Evolutionary conservation across 2,888 invertebrate genomes (phyloP), one percentile per base, ranked within the genome.

Genomic region (Podabrus alpinus): DNA sequence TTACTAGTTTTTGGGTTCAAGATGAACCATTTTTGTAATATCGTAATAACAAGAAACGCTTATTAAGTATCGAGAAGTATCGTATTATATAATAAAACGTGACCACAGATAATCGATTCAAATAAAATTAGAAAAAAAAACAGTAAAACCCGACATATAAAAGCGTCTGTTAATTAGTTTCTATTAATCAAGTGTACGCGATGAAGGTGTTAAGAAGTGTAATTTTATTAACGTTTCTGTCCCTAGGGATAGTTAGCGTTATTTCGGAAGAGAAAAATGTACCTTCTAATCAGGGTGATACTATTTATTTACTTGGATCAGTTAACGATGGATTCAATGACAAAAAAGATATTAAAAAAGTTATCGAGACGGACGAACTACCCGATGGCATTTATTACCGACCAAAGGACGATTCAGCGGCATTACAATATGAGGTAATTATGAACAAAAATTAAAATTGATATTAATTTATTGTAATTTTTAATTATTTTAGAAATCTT

Each of bases 371-470:
- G 24, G 81, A 83, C 19, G 85, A 84, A 21, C 69, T 80, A 15
- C 81, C 81, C 10, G 86, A 86, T 82, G 86, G 86, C n/a, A 82
- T 86, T 60, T 86, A 86, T 78, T 86, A 85, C 79, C 81, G 83
- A 71, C 85, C 86, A 13, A 83, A 79, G 59, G 78, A 81, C 75
- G 85, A 84, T 10, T 72, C 82, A 76, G 81, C 84, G 1, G 10
- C 69, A 15, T 24, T 45, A 16, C 13, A 17, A 11, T 13, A 69
- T 15, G 15, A 25, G 9, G 73, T 73, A 66, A 69, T 59, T 69
- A 64, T 19, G n/a, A 5, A n/a, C 5, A 13, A n/a, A n/a, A n/a
- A 17, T 64, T 16, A 87, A 87, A 86, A 45, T 68, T 68, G 2
- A 45, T 15, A 25, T 21, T 15, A 21, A 25, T 25, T 24, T 86